Evolutionary conservation across 1,140 invertebrate genomes (phyloP).

Genomic region (Drosophila sp.): DNA sequence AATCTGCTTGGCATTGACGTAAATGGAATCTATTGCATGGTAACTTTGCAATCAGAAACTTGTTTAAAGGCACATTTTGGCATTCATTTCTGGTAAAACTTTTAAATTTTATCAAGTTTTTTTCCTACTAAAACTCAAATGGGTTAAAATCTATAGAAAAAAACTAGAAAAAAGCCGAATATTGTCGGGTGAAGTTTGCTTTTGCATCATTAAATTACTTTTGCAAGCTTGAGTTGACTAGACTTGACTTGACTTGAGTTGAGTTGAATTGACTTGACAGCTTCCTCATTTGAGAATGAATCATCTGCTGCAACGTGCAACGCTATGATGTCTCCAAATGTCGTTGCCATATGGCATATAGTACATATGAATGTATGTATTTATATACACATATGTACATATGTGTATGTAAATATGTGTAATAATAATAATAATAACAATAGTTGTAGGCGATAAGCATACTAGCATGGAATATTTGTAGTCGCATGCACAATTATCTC

Average conservation of each 20-base stretch:
- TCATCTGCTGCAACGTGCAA: conserved; percentile 58
- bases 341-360: conserved; percentile 32
- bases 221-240: neutral
- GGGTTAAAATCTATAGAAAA: neutral
- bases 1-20: neutral
- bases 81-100: neutral
- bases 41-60: neutral
- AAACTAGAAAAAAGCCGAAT: neutral
- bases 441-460: conserved; percentile 8
- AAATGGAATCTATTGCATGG: neutral
- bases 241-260: no score
- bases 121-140: no score
- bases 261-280: neutral
- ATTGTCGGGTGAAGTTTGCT: neutral
- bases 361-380: conserved; percentile 7
- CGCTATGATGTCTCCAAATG: conserved; percentile 53
- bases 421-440: neutral
- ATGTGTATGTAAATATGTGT: conserved; percentile 1
- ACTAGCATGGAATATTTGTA: conserved; percentile 21
- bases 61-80: neutral
- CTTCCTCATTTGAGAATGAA: conserved; percentile 18
- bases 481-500: conserved; percentile 33
- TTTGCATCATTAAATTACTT: neutral
- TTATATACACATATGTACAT: neutral
- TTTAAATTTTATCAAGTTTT: no score